Evolutionary conservation across 2,888 invertebrate genomes (phyloP).

Genomic region (Rhingia campestris): DNA sequence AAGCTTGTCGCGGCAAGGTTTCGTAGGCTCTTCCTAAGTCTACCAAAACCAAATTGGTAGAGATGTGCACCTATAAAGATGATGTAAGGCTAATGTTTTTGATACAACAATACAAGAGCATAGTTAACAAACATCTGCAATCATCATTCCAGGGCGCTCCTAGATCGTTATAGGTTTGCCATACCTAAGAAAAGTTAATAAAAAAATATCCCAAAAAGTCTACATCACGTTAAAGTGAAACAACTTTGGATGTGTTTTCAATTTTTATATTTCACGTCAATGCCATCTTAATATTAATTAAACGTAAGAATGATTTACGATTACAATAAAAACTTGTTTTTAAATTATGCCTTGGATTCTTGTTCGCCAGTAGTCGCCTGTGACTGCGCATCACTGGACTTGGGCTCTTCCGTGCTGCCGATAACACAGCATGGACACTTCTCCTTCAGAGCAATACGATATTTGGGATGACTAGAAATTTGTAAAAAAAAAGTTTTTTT

Average conservation of each 20-base stretch:
- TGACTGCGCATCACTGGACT: slow-evolving; percentile 80
- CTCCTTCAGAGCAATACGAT: slow-evolving; percentile 85
- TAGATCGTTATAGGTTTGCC: no score
- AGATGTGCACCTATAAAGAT: no score
- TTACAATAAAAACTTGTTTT: slow-evolving; percentile 1
- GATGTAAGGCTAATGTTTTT: no score
- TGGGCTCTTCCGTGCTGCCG: slow-evolving; percentile 81
- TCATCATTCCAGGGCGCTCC: no score
- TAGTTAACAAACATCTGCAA: no score
- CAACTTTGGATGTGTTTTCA: neutral
- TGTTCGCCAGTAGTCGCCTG: slow-evolving; percentile 81
- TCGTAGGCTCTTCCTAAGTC: no score
- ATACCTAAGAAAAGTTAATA: no score
- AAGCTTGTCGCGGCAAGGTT: no score
- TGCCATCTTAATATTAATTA: slow-evolving; percentile 38
- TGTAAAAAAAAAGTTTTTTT: neutral
- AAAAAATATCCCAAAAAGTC: no score
- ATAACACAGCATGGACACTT: slow-evolving; percentile 85
- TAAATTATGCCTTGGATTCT: slow-evolving; percentile 81
- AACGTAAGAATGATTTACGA: slow-evolving; percentile 57
- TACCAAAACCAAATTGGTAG: no score
- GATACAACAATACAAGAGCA: no score
- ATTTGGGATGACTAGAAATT: slow-evolving; percentile 85
- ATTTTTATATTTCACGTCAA: slow-evolving; percentile 22
- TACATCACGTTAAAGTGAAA: no score